Base-by-base conservation (phyloP, 2,113 vertebrate genomes). In the Aspidoscelis tigris region DNA sequence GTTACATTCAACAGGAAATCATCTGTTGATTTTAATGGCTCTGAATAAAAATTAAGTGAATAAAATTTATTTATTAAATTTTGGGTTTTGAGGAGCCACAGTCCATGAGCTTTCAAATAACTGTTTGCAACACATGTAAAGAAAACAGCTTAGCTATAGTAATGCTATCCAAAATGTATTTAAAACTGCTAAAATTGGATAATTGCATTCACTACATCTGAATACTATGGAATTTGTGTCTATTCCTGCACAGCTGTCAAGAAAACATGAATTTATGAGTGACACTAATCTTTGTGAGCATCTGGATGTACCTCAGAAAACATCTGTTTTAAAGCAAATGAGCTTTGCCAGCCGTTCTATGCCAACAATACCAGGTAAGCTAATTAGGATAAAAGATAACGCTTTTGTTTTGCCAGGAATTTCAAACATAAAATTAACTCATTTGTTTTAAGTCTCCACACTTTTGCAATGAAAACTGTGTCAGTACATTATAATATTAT, bases 211-310 rank as follows among this genome's bases (percentile, higher is more conserved):
- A 7, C 70, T 71, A 9, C 70, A 12, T 16, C 53, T 79, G n/a
- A 65, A 43, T 24, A 21, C 58, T 41, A 2, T 26, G 4, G 4
- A n/a, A 44, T 50, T 41, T 76, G 44, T 78, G 7, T 69, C 12
- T 93, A 1, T 84, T 55, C 81, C 91, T 84, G 75, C 93, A 89
- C 92, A 99, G 98, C 93, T 99, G 81, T 98, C 98, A 80, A 98
- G 98, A 93, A 99, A 99, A 88, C 97, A 97, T 0, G 99, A 99
- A 92, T 99, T 99, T 93, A 97, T 98, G 96, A 99, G 99, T 87
- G 99, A 99, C 93, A 99, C 98, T 93, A 99, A 99, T 94, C 93
- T 99, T 84, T 97, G 97, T 3, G 98, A 98, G 66, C 96, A 96
- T 0, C 44, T 18, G 2, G 91, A 92, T 66, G 20, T 93, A n/a